Percentiles rank a stretch among this genome's conserved stretches.
phyloP scores from a whole-genome alignment of 2,113 vertebrate genomes.

The Gasterosteus nipponicus region DNA sequence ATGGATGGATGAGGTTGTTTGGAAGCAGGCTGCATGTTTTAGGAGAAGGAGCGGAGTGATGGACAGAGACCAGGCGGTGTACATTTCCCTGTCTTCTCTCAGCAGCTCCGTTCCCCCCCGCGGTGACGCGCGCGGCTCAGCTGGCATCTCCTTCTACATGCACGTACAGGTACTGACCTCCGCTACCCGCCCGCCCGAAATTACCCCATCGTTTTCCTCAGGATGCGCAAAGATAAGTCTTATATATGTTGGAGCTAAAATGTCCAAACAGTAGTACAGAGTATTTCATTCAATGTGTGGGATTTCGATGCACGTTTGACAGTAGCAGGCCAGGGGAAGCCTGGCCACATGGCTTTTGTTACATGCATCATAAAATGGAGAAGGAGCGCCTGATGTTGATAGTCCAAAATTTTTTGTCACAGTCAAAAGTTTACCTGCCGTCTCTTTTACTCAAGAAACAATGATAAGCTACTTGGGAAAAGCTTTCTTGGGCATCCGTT shows the following conservation, averaged over 20 bases:
- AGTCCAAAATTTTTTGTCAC: background rate
- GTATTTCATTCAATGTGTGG: background rate
- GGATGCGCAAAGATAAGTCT: conserved; percentile 34
- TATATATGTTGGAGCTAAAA: conserved; percentile 45
- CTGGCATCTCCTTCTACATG: conserved; percentile 30
- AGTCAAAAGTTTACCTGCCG: background rate
- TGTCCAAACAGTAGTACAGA: conserved; percentile 33
- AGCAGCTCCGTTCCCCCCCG: conserved; percentile 32
- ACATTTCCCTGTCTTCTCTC: conserved; percentile 39
- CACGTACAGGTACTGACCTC: conserved; percentile 37
- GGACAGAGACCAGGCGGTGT: conserved; percentile 37
- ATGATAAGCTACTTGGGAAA: background rate
- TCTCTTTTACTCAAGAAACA: background rate
- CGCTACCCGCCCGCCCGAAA: background rate
- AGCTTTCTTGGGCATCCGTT: background rate
- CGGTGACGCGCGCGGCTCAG: background rate
- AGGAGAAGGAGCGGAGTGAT: conserved; percentile 61
- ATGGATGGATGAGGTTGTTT: conserved; percentile 62
- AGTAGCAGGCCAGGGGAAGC: background rate
- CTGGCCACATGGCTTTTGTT: conserved; percentile 21
- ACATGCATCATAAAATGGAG: conserved; percentile 27
- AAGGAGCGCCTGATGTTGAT: background rate
- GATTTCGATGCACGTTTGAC: conserved; percentile 2
- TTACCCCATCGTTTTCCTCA: conserved; percentile 28
- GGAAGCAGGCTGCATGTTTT: conserved; percentile 55